Base-by-base conservation (phyloP, 2,113 vertebrate species). In the Thryonomys swinderianus region DNA sequence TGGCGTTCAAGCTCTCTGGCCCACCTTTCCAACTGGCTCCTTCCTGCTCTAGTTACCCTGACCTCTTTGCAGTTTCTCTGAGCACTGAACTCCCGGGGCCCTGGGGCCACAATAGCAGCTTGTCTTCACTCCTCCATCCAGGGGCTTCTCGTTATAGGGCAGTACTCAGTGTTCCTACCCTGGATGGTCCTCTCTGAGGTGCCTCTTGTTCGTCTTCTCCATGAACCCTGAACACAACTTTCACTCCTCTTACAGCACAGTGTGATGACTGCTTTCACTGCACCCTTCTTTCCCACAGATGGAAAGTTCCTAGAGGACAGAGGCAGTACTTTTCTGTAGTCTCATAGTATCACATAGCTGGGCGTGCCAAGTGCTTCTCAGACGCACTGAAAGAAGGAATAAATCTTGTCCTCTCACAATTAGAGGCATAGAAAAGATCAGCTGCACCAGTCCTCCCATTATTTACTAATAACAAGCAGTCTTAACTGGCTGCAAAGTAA, bases 391-490 rank as follows among this genome's bases (percentile, higher is more conserved):
- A 84, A 62, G 93, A 87, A 84, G 92, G 90, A 95, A 90, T 90
- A 82, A 96, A 95, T 96, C 64, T 87, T 73, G 84, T 30, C 66
- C 87, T 95, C 93, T 96, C 66, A 92, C 87, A 95, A 96, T 93
- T 73, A 69, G 84, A 96, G 86, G 59, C 61, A 69, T 20, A 80
- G 80, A 51, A 78, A 88, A 61, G 89, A 95, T 91, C 45, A 30
- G 92, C 93, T 25, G 89, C 93, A 90, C 55, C 87, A 87, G 93
- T 84, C 84, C 80, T 87, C 90, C 93, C 74, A 62, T 96, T 96
- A 93, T 95, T 97, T 96, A 96, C 93, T 92, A 96, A 96, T 95
- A 97, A 94, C 3, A 76, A 93, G 90, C 87, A 86, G 71, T 62
- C 92, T 93, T 94, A 93, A 91, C 51, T 55, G 79, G 76, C 34